These are phyloP conservation scores for Xestia xanthographa DNA, from an alignment of 2,888 invertebrate species.

Conservation along the genomic window DNA sequence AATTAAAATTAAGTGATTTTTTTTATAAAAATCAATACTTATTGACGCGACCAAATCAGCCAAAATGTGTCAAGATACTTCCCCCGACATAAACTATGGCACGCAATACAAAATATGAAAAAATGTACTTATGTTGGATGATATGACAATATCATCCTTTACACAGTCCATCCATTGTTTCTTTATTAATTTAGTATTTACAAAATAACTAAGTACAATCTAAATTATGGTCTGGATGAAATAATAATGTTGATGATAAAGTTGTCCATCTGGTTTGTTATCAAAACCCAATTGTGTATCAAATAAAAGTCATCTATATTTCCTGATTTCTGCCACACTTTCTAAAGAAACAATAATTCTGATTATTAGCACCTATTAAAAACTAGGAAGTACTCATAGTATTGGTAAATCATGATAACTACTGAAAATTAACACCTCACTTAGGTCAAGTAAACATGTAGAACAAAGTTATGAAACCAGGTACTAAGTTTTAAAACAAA, in stretches of 20 bases:
- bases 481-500: constrained; percentile 5
- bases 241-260: not conserved
- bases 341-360: not conserved
- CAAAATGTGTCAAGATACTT: too few species aligned
- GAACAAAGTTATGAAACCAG: constrained; percentile 23
- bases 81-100: too few species aligned
- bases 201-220: not conserved
- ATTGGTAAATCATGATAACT: not conserved
- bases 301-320: not conserved
- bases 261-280: constrained; percentile 31
- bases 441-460: constrained; percentile 13
- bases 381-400: constrained; percentile 11
- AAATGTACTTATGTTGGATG: too few species aligned
- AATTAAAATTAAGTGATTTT: too few species aligned
- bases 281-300: not conserved
- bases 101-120: too few species aligned
- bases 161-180: too few species aligned
- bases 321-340: not conserved
- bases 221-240: not conserved
- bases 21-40: too few species aligned
- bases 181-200: too few species aligned
- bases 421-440: constrained; percentile 38
- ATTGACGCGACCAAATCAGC: too few species aligned
- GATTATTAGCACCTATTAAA: constrained; percentile 25
- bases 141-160: too few species aligned